Percentiles rank a stretch among this genome's conserved stretches.
Conservation (phyloP, 2,113 vertebrate species). For the Ciconia stormi region DNA sequence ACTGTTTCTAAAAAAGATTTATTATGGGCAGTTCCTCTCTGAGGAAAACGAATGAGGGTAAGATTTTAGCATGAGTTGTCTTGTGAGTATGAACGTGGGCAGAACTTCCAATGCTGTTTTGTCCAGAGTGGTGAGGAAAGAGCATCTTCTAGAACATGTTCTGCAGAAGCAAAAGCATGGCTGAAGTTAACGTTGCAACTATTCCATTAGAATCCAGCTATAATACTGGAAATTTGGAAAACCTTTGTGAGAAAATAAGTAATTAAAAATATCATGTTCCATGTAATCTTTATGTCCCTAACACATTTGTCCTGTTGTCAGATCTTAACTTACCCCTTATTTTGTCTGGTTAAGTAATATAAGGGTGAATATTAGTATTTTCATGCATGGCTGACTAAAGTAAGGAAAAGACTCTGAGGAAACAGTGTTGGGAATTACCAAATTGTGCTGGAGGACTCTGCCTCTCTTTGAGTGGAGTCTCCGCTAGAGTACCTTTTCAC, state of each 20-base stretch:
- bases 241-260: neutral
- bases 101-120: neutral
- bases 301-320: neutral
- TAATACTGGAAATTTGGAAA: neutral
- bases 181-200: neutral
- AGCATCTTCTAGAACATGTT: neutral
- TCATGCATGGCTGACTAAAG: neutral
- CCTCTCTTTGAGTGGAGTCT: neutral
- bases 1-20: neutral
- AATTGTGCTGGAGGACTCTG: neutral
- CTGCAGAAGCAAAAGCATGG: neutral
- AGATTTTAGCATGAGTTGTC: neutral
- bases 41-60: neutral
- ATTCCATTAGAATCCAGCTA: neutral
- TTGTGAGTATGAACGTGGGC: neutral
- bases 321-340: neutral
- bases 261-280: neutral
- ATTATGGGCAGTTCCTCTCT: neutral
- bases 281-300: neutral
- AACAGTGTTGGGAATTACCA: neutral
- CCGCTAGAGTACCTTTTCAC: neutral
- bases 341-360: neutral
- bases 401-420: neutral
- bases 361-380: neutral
- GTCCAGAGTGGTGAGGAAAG: neutral